Evolutionary conservation across 1,140 invertebrate species (phyloP).

Genomic region (Tetragonula clypearis): DNA sequence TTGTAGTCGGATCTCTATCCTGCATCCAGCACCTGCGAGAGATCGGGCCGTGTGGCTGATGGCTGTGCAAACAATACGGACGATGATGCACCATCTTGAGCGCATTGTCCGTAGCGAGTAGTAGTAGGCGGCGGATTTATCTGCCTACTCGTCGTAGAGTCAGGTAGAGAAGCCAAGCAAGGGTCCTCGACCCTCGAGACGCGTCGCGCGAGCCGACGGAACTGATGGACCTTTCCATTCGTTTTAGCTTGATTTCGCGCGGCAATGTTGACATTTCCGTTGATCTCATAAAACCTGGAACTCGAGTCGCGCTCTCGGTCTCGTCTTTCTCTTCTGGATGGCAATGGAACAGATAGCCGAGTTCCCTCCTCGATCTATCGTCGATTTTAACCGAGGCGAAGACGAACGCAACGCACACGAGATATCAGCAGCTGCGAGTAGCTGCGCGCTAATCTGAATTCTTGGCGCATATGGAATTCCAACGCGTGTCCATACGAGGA

Average conservation of each 20-base stretch:
- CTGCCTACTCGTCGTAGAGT: slow-evolving; percentile 72
- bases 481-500: slow-evolving; percentile 12
- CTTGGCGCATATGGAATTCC: slow-evolving; percentile 40
- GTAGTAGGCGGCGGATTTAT: slow-evolving; percentile 72
- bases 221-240: slow-evolving; percentile 53
- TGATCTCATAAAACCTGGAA: not conserved
- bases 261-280: slow-evolving; percentile 13
- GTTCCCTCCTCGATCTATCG: not conserved
- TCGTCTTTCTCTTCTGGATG: too few species aligned
- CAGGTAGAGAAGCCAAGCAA: slow-evolving; percentile 62
- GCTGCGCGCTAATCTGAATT: slow-evolving; percentile 35
- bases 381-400: not conserved
- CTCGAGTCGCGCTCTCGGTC: not conserved
- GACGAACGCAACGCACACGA: not conserved
- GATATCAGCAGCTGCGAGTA: not conserved
- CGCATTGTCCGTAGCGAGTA: slow-evolving; percentile 69
- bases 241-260: slow-evolving; percentile 52
- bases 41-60: slow-evolving; percentile 60
- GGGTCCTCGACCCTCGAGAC: slow-evolving; percentile 66
- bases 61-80: slow-evolving; percentile 71
- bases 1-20: slow-evolving; percentile 25
- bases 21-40: slow-evolving; percentile 65
- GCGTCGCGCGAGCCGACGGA: slow-evolving; percentile 51
- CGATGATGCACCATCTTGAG: slow-evolving; percentile 70
- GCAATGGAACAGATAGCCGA: not conserved